Evolutionary conservation across 2,797 vertebrate genomes (phyloP).

Genomic region (Lycodopsis pacificus): DNA sequence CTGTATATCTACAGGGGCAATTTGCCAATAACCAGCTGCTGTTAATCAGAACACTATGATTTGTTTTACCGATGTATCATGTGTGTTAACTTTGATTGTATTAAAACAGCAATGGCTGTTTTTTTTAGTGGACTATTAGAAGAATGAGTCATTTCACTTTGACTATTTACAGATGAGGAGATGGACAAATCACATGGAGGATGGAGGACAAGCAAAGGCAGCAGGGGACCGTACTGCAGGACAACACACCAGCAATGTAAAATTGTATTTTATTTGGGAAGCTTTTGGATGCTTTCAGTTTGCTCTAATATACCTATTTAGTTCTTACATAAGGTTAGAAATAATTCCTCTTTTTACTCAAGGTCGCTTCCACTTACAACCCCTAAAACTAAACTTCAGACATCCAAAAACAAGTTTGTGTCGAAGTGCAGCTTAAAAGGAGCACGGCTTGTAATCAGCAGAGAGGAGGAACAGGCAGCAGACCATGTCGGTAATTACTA

Average conservation of each 20-base stretch:
- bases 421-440: slow-evolving; percentile 21
- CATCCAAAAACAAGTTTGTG: slow-evolving; percentile 16
- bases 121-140: neutral
- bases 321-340: neutral
- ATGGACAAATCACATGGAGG: neutral
- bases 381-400: slow-evolving; percentile 6
- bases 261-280: neutral
- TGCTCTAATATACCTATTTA: neutral
- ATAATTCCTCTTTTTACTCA: neutral
- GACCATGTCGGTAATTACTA: slow-evolving; percentile 58
- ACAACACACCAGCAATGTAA: neutral
- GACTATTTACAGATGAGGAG: neutral
- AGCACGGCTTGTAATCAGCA: slow-evolving; percentile 33
- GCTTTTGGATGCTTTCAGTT: neutral
- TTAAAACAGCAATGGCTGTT: neutral
- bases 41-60: neutral
- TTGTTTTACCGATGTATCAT: neutral
- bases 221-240: neutral
- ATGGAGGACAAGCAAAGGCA: neutral
- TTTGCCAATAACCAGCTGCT: neutral
- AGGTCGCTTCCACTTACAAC: slow-evolving; percentile 2
- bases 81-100: neutral
- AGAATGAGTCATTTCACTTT: neutral
- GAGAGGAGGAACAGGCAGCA: slow-evolving; percentile 23
- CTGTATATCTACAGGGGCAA: neutral